Conservation (phyloP, 2,797 vertebrate species). For the Cossypha niveicapilla region DNA sequence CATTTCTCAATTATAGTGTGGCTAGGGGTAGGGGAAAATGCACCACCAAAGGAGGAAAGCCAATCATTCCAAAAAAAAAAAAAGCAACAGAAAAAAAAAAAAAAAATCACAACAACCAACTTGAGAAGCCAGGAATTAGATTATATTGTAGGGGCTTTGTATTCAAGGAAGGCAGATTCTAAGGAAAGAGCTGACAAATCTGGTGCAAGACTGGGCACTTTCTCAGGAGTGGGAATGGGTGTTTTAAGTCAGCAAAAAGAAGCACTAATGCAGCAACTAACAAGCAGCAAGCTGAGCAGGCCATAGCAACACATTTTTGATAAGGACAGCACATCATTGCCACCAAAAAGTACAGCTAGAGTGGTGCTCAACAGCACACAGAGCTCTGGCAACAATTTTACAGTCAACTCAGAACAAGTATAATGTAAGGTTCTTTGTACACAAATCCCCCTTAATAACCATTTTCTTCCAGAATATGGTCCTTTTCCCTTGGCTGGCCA, state of each 20-base stretch:
- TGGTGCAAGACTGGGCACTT: neutral
- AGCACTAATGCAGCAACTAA: neutral
- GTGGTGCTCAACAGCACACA: neutral
- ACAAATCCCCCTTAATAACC: neutral
- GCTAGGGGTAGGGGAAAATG: neutral
- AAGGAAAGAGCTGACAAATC: neutral
- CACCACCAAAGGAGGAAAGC: neutral
- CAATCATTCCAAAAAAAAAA: neutral
- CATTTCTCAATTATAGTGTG: rapidly evolving
- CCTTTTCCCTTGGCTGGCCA: neutral
- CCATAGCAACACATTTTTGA: neutral
- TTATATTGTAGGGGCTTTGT: neutral
- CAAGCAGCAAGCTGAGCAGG: neutral
- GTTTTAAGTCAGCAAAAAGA: neutral
- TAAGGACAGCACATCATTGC: neutral
- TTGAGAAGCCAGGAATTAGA: neutral
- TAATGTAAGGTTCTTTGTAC: neutral
- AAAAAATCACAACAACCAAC: too few species aligned
- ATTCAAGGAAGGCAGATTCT: neutral
- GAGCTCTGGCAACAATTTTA: neutral
- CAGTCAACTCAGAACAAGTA: neutral
- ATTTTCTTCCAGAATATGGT: neutral
- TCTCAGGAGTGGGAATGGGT: rapidly evolving
- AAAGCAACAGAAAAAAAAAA: too few species aligned
- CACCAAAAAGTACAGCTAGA: neutral